Conservation (phyloP, 92 coral and sea anemone genomes). For the Galaxea fascicularis region DNA sequence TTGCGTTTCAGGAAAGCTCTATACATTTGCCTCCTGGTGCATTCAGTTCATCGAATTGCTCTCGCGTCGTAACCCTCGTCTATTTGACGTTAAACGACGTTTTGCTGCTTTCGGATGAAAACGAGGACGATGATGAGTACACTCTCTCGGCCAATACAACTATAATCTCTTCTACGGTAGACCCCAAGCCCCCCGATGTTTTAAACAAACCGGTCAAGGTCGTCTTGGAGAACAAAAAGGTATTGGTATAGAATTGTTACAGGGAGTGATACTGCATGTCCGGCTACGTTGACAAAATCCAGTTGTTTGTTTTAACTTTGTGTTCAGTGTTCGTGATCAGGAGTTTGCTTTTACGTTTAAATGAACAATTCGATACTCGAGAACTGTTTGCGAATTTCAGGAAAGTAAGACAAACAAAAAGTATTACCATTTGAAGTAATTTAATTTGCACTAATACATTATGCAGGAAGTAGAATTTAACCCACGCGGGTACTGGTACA, state of each 20-base stretch:
- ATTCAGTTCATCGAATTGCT: conserved; percentile 22
- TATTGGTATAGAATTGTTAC: not conserved
- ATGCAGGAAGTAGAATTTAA: no score
- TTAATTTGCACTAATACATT: no score
- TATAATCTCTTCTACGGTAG: conserved; percentile 78
- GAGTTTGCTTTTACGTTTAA: no score
- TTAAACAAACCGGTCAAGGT: conserved; percentile 73
- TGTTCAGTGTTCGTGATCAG: no score
- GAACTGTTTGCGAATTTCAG: no score
- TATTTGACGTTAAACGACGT: conserved; percentile 67
- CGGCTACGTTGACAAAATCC: no score
- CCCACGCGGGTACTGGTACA: no score
- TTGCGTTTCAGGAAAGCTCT: conserved; percentile 46
- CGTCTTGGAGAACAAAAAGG: conserved; percentile 71
- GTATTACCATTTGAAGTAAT: no score
- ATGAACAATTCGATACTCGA: no score
- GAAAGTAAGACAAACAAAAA: no score
- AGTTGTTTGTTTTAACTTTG: no score
- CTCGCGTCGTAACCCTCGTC: conserved; percentile 63
- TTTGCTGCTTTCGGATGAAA: conserved; percentile 35
- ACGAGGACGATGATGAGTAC: not conserved
- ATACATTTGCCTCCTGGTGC: conserved; percentile 65
- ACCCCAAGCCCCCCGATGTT: conserved; percentile 62
- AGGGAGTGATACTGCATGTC: not conserved
- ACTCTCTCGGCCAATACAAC: conserved; percentile 65